Evolutionary conservation across 2,888 invertebrate species (phyloP).

Genomic region (Tortricodes alternella): DNA sequence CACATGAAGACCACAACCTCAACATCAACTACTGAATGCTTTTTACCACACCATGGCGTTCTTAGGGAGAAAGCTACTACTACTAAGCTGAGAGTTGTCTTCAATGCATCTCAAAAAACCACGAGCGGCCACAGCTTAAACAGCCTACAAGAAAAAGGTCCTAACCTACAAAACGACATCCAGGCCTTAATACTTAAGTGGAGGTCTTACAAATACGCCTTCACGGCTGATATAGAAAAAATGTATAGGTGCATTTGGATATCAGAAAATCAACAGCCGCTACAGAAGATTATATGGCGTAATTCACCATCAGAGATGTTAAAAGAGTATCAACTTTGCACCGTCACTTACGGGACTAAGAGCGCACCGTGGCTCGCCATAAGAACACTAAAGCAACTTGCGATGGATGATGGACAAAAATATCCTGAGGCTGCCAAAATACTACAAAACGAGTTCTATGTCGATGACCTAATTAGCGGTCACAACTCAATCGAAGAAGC

Average conservation of each 20-base stretch:
- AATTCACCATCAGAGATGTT: conserved; percentile 2
- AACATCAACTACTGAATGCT: background rate
- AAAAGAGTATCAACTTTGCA: conserved; percentile 19
- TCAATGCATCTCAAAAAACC: background rate
- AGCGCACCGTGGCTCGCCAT: conserved; percentile 30
- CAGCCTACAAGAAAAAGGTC: conserved; percentile 35
- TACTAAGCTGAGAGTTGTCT: background rate
- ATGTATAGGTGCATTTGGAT: conserved; percentile 35
- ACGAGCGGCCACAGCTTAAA: conserved; percentile 32
- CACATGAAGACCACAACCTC: background rate
- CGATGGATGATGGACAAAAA: conserved; percentile 23
- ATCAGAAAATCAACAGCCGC: conserved; percentile 27
- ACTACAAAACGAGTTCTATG: background rate
- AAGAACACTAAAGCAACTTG: conserved; percentile 27
- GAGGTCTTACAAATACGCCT: conserved; percentile 32
- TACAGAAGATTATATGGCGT: conserved; percentile 37
- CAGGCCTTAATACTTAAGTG: conserved; percentile 30
- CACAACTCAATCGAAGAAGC: background rate
- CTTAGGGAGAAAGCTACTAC: background rate
- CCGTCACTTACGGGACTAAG: conserved; percentile 27
- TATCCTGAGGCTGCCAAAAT: background rate
- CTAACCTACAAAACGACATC: conserved; percentile 34
- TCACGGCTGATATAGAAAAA: conserved; percentile 37
- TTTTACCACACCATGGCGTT: background rate
- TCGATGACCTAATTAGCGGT: background rate